A percentile compares a stretch with the other conserved stretches of the same genome.
These are phyloP conservation scores for Melanotaenia pygmaea DNA, from an alignment of 2,797 vertebrate genomes.

Conservation along the genomic window DNA sequence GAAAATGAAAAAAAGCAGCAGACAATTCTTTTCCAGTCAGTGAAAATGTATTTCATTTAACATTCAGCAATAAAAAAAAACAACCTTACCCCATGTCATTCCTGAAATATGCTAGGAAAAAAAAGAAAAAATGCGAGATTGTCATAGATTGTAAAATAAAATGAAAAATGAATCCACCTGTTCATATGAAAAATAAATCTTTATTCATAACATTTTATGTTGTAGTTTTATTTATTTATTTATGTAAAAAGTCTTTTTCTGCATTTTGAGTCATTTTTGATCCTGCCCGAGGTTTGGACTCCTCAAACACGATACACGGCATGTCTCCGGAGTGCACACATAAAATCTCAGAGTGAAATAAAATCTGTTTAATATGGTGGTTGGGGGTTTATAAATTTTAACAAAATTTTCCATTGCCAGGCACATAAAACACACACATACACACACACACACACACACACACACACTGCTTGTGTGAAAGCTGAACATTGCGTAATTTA, in stretches of 20 bases:
- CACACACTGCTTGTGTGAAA: background rate
- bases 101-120: constrained; percentile 92
- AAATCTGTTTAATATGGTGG: constrained; percentile 33
- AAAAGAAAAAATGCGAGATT: constrained; percentile 88
- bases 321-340: constrained; percentile 16
- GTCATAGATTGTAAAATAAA: constrained; percentile 92
- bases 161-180: constrained; percentile 85
- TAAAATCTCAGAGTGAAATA: constrained; percentile 24
- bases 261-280: constrained; percentile 35
- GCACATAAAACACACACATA: constrained; percentile 1
- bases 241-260: constrained; percentile 62
- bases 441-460: background rate
- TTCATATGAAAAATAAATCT: constrained; percentile 90
- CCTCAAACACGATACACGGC: constrained; percentile 8
- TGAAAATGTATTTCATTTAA: constrained; percentile 94
- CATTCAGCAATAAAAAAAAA: constrained; percentile 99
- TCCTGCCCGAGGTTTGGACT: constrained; percentile 26
- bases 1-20: constrained; percentile 85
- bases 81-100: constrained; percentile 83
- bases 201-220: constrained; percentile 87
- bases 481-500: background rate
- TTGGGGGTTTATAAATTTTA: constrained; percentile 26
- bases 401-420: constrained; percentile 22
- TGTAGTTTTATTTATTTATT: constrained; percentile 73
- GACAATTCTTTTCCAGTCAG: constrained; percentile 89